These are phyloP conservation scores for Pangasius mekongensis DNA, from an alignment of 2,797 vertebrate species.

Conservation along the genomic window DNA sequence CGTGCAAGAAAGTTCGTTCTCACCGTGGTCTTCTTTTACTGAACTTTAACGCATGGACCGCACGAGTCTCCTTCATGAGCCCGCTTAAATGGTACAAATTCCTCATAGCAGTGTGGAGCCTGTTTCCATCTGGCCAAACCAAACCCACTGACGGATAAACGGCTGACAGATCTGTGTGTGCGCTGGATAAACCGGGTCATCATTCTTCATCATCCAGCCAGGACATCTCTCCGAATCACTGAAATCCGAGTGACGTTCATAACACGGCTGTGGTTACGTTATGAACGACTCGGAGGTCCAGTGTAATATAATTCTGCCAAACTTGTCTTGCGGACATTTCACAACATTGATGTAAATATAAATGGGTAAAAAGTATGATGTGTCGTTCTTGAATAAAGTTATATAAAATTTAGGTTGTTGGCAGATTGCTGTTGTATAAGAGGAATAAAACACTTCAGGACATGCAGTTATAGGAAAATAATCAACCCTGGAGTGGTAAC, in stretches of 20 bases:
- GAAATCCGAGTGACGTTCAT: neutral
- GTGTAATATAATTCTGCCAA: neutral
- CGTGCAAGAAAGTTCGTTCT: neutral
- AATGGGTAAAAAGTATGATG: neutral
- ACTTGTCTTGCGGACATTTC: neutral
- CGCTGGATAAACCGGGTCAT: neutral
- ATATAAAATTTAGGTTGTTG: neutral
- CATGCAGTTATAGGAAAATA: neutral
- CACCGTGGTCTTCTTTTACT: neutral
- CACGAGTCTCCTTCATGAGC: neutral
- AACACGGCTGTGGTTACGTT: neutral
- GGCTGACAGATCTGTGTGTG: neutral
- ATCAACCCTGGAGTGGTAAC: neutral
- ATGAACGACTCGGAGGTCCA: neutral
- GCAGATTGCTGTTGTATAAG: neutral
- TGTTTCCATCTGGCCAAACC: slow-evolving; percentile 5
- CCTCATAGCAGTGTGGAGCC: slow-evolving; percentile 27
- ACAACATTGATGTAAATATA: neutral
- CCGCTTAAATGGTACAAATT: slow-evolving; percentile 17
- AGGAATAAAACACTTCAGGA: neutral
- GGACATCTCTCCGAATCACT: neutral
- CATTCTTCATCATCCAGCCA: neutral
- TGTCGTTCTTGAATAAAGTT: neutral
- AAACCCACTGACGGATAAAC: neutral
- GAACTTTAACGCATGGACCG: neutral